These are phyloP conservation scores for Episyrphus balteatus DNA, from an alignment of 1,140 invertebrate species.

Conservation along the genomic window DNA sequence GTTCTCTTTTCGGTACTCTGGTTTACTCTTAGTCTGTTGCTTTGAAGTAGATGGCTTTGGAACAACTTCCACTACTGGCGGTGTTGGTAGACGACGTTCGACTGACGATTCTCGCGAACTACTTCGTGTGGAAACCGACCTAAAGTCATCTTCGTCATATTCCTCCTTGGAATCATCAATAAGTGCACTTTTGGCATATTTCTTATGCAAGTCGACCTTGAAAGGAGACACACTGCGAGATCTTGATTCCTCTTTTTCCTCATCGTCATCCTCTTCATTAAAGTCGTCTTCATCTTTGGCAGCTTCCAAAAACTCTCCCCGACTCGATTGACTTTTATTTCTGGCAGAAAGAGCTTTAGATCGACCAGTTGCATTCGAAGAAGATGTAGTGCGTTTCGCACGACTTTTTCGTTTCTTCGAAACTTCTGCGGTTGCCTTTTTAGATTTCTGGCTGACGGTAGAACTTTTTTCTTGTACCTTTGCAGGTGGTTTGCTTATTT, in stretches of 20 bases:
- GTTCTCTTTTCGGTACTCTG: background rate
- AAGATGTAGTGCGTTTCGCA: background rate
- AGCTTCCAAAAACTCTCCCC: background rate
- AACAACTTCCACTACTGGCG: background rate
- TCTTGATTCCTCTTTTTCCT: slow-evolving; percentile 12
- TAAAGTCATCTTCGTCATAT: slow-evolving; percentile 25
- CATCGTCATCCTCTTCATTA: slow-evolving; percentile 6
- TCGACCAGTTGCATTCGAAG: slow-evolving; percentile 9
- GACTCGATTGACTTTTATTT: slow-evolving; percentile 1
- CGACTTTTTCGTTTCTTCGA: background rate
- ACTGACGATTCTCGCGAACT: slow-evolving; percentile 5
- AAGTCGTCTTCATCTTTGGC: slow-evolving; percentile 1
- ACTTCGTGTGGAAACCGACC: slow-evolving; percentile 17
- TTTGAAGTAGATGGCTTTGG: background rate
- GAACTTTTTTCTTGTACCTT: slow-evolving; percentile 24
- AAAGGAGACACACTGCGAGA: slow-evolving; percentile 33
- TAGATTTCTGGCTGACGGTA: slow-evolving; percentile 8
- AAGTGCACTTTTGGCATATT: slow-evolving; percentile 37
- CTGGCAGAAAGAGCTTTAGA: background rate
- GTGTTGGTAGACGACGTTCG: slow-evolving; percentile 13
- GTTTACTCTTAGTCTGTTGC: background rate
- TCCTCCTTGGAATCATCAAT: slow-evolving; percentile 33
- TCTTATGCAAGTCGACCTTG: slow-evolving; percentile 36
- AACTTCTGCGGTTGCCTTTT: slow-evolving; percentile 21
- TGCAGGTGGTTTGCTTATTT: slow-evolving; percentile 14